Conservation (phyloP, 2,113 vertebrate species). For the Laticauda laticaudata region DNA sequence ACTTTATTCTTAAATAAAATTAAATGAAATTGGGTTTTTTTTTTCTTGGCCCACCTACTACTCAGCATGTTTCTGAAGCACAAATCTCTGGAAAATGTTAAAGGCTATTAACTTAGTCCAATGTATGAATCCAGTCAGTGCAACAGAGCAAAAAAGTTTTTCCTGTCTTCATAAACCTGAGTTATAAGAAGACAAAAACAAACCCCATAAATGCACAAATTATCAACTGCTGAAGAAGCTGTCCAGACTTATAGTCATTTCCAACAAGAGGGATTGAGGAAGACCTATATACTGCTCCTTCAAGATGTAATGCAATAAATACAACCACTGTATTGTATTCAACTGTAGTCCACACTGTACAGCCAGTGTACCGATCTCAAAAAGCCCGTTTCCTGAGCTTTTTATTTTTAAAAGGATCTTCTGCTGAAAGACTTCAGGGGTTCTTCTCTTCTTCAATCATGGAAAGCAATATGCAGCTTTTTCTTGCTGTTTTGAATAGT, state of each 20-base stretch:
- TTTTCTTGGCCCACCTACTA: neutral
- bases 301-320: neutral
- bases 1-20: neutral
- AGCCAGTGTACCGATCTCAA: neutral
- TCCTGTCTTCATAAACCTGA: neutral
- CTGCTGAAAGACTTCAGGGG: neutral
- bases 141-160: neutral
- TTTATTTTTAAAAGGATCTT: neutral
- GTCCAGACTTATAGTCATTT: neutral
- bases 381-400: neutral
- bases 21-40: neutral
- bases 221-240: neutral
- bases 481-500: neutral
- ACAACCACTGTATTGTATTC: neutral
- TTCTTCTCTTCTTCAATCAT: neutral
- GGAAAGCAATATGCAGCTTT: neutral
- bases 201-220: neutral
- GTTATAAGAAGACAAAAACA: neutral
- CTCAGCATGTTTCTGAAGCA: neutral
- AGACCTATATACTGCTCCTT: neutral
- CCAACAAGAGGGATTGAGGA: neutral
- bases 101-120: neutral
- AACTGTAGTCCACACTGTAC: neutral
- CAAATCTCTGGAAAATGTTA: neutral
- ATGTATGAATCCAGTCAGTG: neutral